These are phyloP conservation scores for Folsomia manolachei DNA, from an alignment of 2,888 invertebrate species.

Conservation along the genomic window DNA sequence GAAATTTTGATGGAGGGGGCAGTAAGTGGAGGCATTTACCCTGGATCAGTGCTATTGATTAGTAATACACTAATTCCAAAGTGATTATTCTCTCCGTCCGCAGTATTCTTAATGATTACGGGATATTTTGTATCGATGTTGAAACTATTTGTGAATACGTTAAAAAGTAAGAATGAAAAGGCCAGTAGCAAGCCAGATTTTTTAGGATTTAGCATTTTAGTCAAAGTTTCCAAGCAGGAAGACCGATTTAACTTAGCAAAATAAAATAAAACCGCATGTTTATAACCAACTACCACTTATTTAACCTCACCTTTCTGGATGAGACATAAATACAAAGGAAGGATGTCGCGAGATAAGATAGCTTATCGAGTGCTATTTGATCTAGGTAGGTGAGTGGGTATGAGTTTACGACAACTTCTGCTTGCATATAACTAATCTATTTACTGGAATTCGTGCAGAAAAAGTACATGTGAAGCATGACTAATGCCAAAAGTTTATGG, in stretches of 20 bases:
- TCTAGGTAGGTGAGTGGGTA: too few species aligned
- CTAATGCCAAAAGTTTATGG: too few species aligned
- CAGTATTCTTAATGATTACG: slow-evolving; percentile 6
- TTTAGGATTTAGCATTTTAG: neutral
- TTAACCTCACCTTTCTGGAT: neutral
- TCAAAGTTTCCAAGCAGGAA: too few species aligned
- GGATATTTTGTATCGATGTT: slow-evolving; percentile 15
- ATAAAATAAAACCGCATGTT: neutral
- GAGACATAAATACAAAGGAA: neutral
- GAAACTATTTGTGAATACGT: slow-evolving; percentile 1
- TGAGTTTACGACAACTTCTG: too few species aligned
- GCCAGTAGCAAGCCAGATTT: neutral
- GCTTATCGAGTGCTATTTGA: neutral
- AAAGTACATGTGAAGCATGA: too few species aligned
- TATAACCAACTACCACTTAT: neutral
- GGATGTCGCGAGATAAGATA: neutral
- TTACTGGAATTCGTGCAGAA: too few species aligned
- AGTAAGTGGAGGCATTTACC: too few species aligned
- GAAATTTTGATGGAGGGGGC: too few species aligned
- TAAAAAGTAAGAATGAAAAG: neutral
- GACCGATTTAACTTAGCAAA: too few species aligned
- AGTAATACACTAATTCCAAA: slow-evolving; percentile 27
- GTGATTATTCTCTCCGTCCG: neutral
- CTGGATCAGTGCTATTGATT: slow-evolving; percentile 5
- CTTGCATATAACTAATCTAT: too few species aligned